phyloP scores from a whole-genome alignment of 2,888 invertebrate genomes.

The Bruchidius siliquastri region DNA sequence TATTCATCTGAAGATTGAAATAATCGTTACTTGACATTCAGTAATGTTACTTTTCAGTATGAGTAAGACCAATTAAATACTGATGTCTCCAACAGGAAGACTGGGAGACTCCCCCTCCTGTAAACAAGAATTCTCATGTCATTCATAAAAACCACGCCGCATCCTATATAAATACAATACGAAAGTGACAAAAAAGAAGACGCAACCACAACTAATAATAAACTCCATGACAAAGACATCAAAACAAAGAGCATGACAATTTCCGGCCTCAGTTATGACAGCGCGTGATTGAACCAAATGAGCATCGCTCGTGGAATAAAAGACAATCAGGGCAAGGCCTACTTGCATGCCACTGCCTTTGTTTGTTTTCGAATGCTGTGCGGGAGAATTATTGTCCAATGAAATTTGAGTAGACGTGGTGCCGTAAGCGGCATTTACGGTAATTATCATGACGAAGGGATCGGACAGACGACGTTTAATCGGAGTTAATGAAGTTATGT shows the following conservation, averaged over 20 bases:
- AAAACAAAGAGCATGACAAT: slow-evolving; percentile 38
- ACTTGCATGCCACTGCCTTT: slow-evolving; percentile 23
- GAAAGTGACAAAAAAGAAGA: background rate
- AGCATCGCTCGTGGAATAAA: slow-evolving; percentile 27
- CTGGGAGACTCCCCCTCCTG: background rate
- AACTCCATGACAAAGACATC: slow-evolving; percentile 1
- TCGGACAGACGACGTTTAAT: background rate
- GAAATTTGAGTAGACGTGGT: slow-evolving; percentile 36
- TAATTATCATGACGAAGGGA: slow-evolving; percentile 28
- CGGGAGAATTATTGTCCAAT: slow-evolving; percentile 42
- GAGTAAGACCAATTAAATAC: background rate
- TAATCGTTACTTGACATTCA: no score
- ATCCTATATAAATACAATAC: background rate
- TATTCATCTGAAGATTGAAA: no score
- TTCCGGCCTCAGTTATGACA: slow-evolving; percentile 42
- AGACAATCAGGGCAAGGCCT: slow-evolving; percentile 1
- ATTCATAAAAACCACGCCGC: background rate
- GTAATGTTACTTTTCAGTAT: background rate
- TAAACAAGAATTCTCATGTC: background rate
- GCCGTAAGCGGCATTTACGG: slow-evolving; percentile 26
- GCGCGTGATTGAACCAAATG: slow-evolving; percentile 39
- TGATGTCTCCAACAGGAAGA: background rate
- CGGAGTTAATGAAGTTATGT: background rate
- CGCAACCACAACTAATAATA: slow-evolving; percentile 3
- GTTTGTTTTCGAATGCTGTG: slow-evolving; percentile 39